phyloP scores from a whole-genome alignment of 2,888 invertebrate species.

The Byasa hedistus region DNA sequence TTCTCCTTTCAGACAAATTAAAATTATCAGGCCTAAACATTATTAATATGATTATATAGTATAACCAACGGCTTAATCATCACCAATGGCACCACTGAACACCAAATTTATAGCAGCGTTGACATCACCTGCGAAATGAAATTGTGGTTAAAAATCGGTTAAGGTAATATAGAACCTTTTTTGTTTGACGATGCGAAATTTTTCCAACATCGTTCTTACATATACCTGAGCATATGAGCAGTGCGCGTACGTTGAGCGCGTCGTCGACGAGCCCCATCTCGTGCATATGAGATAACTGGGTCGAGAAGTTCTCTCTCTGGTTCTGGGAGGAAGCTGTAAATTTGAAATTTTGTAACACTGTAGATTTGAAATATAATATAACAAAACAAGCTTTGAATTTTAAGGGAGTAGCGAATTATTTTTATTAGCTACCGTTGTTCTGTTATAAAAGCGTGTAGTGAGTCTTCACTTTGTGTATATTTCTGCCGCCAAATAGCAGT shows the following conservation, averaged over 20 bases:
- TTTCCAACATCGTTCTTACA: background rate
- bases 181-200: background rate
- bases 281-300: conserved; percentile 88
- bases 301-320: conserved; percentile 51
- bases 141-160: background rate
- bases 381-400: too few relatives aligned
- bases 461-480: too few relatives aligned
- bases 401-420: too few relatives aligned
- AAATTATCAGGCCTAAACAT: background rate
- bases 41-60: background rate
- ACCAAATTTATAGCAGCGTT: conserved; percentile 95
- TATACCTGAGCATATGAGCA: conserved; percentile 83
- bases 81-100: conserved; percentile 80
- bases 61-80: conserved; percentile 46
- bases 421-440: too few relatives aligned
- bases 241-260: conserved; percentile 89
- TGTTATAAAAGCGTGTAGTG: too few relatives aligned
- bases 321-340: conserved; percentile 54
- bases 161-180: background rate
- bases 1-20: conserved; percentile 20
- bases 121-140: conserved; percentile 84
- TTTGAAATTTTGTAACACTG: too few relatives aligned
- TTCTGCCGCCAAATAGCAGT: too few relatives aligned
- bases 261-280: conserved; percentile 95
- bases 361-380: background rate